phyloP scores from a whole-genome alignment of 1,140 invertebrate genomes.

The Leptinotarsa texana region DNA sequence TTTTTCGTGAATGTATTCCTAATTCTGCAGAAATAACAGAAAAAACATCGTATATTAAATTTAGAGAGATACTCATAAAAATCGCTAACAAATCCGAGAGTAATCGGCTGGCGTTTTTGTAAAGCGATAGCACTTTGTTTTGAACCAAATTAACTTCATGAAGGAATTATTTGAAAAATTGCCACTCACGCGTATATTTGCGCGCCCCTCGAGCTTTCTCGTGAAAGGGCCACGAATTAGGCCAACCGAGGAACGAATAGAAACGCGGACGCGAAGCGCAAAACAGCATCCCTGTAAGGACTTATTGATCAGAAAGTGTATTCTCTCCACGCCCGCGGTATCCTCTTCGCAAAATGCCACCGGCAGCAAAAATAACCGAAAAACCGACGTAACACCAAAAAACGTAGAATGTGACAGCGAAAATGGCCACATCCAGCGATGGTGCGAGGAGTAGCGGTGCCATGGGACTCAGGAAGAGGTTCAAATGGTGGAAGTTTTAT shows the following conservation, averaged over 20 bases:
- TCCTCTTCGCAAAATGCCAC: constrained; percentile 31
- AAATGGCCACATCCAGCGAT: constrained; percentile 45
- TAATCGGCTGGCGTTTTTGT: no score
- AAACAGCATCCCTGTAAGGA: constrained; percentile 36
- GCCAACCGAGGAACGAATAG: constrained; percentile 18
- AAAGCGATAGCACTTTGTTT: no score
- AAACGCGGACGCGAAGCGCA: constrained; percentile 15
- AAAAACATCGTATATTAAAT: no score
- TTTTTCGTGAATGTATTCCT: no score
- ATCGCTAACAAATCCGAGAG: no score
- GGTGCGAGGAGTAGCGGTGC: constrained; percentile 32
- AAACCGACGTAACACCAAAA: background rate
- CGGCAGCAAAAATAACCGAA: constrained; percentile 7
- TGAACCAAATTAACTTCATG: no score
- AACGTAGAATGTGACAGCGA: background rate
- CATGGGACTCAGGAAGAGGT: constrained; percentile 46
- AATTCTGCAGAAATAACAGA: no score
- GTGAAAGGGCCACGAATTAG: constrained; percentile 10
- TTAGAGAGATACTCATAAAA: no score
- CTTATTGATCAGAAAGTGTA: constrained; percentile 46
- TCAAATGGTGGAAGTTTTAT: constrained; percentile 49
- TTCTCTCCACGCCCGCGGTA: constrained; percentile 44
- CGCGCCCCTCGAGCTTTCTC: constrained; percentile 5
- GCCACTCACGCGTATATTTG: no score
- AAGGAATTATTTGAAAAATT: no score